A percentile compares a stretch with the other conserved stretches of the same genome.
Conservation (phyloP, 1,140 invertebrate species). For the Drosophila athabasca region DNA sequence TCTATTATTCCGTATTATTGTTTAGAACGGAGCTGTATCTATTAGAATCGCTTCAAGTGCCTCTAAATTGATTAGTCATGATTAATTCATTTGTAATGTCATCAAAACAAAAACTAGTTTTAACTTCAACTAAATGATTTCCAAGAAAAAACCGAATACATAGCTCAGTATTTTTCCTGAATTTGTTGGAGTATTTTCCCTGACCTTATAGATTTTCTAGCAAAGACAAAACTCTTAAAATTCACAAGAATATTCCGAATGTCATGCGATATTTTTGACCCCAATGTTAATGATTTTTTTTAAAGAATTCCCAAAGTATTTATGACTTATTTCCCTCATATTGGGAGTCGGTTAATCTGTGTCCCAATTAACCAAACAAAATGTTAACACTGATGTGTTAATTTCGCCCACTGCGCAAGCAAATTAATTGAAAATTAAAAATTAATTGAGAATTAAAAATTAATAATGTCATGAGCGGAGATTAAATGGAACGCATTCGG, state of each 20-base stretch:
- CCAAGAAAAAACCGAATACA: too few relatives aligned
- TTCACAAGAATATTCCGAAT: too few relatives aligned
- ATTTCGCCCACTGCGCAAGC: conserved; percentile 35
- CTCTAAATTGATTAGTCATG: too few relatives aligned
- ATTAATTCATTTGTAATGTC: background rate
- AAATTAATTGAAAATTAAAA: conserved; percentile 22
- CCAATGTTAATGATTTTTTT: background rate
- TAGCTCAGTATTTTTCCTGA: background rate
- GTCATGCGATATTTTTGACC: too few relatives aligned
- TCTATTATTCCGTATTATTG: too few relatives aligned
- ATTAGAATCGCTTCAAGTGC: too few relatives aligned
- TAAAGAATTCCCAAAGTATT: background rate
- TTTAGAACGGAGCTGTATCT: too few relatives aligned
- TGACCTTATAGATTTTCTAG: background rate
- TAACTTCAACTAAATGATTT: too few relatives aligned
- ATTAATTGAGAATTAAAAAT: conserved; percentile 21
- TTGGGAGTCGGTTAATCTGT: conserved; percentile 1
- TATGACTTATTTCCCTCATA: background rate
- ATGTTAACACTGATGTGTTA: conserved; percentile 41
- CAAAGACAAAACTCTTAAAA: too few relatives aligned
- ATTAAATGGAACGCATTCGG: conserved; percentile 54
- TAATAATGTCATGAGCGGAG: conserved; percentile 47
- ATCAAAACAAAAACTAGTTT: conserved; percentile 1
- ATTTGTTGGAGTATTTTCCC: background rate
- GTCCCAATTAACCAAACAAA: conserved; percentile 2